These are phyloP conservation scores for Halcyon badia DNA, from an alignment of 2,797 vertebrate species.

Conservation along the genomic window DNA sequence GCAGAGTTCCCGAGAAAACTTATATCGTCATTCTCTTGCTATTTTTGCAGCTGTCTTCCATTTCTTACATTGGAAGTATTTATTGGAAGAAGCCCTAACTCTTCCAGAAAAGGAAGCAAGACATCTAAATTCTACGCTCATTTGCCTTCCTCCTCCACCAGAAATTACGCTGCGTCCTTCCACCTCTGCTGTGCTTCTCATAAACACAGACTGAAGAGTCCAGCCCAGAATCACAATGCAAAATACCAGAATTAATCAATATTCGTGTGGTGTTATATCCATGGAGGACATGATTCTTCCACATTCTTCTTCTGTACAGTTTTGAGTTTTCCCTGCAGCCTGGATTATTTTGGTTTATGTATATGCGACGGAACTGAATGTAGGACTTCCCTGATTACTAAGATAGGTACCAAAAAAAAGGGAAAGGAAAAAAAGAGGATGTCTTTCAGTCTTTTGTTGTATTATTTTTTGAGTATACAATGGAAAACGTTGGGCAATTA, in stretches of 20 bases:
- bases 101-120: background rate
- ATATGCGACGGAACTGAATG: background rate
- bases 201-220: background rate
- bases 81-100: background rate
- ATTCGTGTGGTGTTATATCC: background rate
- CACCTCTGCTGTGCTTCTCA: background rate
- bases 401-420: background rate
- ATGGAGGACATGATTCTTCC: fast-evolving
- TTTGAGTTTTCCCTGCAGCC: background rate
- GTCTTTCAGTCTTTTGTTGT: background rate
- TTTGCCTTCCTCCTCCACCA: background rate
- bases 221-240: background rate
- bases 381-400: background rate
- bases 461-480: background rate
- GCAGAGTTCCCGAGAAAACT: background rate
- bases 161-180: background rate
- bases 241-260: background rate
- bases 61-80: background rate
- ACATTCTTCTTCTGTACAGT: background rate
- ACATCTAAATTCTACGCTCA: background rate
- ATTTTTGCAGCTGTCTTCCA: background rate
- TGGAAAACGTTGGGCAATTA: background rate
- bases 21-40: background rate
- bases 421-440: too few species aligned
- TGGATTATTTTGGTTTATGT: background rate